Evolutionary conservation across 2,888 invertebrate species (phyloP), one percentile per base, ranked within the genome.

Genomic region (Bugula neritina): DNA sequence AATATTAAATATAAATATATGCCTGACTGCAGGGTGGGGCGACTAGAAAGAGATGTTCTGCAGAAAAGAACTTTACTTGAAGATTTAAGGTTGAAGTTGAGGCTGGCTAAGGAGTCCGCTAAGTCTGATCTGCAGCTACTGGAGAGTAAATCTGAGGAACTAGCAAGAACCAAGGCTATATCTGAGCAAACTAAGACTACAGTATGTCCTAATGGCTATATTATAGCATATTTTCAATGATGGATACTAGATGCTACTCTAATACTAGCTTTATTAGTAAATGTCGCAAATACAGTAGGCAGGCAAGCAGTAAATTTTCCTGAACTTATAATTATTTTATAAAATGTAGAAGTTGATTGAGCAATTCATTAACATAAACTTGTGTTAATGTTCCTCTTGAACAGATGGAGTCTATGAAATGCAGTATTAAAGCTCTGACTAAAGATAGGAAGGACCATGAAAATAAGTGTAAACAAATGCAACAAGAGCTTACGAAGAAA

Each of bases 51-150:
- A 71, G 83, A 83, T 75, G 77, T 79, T 71, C 78, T 73, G 43
- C 82, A 82, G 76, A 83, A 83, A 75, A 74, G 82, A n/a, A 78
- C 77, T 25, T 75, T 83, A 55, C 73, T 82, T 54, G 83, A 82
- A 71, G 81, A 80, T 72, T 79, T 80, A 73, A 77, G 78, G 71
- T 74, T 77, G 54, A 80, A 81, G 69, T 74, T 82, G 54, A 80
- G 79, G 73, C 74, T 78, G 52, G 78, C 78, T 1, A 79, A 81
- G 54, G 80, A 81, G 54, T 77, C 76, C 72, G 80, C 78, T 31
- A 80, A 80, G 72, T 74, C 78, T 29, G 81, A 82, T 69, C 78
- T 70, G 5, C 54, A 43, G 17, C 23, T 54, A 27, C 31, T 70
- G 52, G 70, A 70, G 70, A 43, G 54, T 54, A 70, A 70, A 31